These are phyloP conservation scores for Xiphophorus birchmanni DNA, from an alignment of 2,797 vertebrate species.

Conservation along the genomic window DNA sequence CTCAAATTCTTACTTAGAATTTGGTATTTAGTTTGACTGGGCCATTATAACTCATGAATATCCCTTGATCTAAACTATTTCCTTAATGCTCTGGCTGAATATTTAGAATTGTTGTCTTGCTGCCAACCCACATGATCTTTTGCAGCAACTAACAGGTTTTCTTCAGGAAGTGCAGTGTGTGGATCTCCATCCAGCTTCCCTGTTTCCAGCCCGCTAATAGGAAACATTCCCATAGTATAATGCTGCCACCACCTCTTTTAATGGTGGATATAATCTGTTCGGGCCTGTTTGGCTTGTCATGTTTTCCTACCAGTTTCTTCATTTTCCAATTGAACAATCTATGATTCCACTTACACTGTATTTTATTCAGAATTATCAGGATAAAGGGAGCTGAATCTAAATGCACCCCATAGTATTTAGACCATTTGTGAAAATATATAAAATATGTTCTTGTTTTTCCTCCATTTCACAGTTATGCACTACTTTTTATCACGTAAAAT, in stretches of 20 bases:
- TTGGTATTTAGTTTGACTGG: not conserved
- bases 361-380: not conserved
- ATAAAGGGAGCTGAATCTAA: not conserved
- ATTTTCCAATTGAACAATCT: not conserved
- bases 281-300: not conserved
- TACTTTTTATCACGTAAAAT: not conserved
- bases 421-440: not conserved
- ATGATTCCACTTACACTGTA: not conserved
- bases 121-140: not conserved
- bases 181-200: not conserved
- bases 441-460: not conserved
- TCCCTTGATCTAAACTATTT: not conserved
- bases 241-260: not conserved
- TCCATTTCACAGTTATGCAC: not conserved
- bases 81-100: not conserved
- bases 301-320: not conserved
- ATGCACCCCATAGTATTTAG: not conserved
- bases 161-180: not conserved
- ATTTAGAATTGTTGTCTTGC: not conserved
- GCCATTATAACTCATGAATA: not conserved
- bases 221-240: not conserved
- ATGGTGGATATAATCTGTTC: not conserved
- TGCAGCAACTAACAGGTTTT: not conserved
- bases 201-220: not conserved
- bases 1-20: not conserved